A percentile compares a stretch with the other conserved stretches of the same genome.
These are phyloP conservation scores for Prionailurus viverrinus DNA, from an alignment of 2,113 vertebrate species.

Conservation along the genomic window DNA sequence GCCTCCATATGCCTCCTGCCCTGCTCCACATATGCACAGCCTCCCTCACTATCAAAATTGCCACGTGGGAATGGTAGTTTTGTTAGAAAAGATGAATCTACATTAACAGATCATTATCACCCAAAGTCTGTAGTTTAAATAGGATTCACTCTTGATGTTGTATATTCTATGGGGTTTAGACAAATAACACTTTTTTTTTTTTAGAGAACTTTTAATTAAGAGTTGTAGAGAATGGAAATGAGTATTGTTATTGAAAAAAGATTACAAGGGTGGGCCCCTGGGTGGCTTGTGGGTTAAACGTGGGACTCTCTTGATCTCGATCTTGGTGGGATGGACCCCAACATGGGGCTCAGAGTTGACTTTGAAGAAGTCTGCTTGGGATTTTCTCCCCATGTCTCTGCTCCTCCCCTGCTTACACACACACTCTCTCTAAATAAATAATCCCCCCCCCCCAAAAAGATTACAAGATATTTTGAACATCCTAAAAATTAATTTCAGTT, in stretches of 20 bases:
- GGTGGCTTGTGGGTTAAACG: no score
- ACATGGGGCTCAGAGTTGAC: no score
- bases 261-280: background rate
- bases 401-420: no score
- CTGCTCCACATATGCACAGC: background rate
- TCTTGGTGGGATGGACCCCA: no score
- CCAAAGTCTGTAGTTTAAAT: background rate
- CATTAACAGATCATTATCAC: background rate
- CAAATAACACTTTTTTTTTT: background rate
- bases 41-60: background rate
- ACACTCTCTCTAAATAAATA: no score
- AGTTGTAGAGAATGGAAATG: constrained; percentile 21
- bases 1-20: background rate
- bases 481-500: constrained; percentile 53
- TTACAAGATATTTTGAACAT: constrained; percentile 21
- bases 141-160: background rate
- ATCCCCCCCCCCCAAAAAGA: no score
- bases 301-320: no score
- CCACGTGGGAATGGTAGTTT: background rate
- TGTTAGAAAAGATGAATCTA: background rate
- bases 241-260: background rate
- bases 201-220: background rate
- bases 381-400: no score
- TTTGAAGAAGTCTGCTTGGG: no score
- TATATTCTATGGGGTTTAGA: constrained; percentile 17